These are phyloP conservation scores for Apis laboriosa DNA, from an alignment of 1,140 invertebrate species.

Conservation along the genomic window DNA sequence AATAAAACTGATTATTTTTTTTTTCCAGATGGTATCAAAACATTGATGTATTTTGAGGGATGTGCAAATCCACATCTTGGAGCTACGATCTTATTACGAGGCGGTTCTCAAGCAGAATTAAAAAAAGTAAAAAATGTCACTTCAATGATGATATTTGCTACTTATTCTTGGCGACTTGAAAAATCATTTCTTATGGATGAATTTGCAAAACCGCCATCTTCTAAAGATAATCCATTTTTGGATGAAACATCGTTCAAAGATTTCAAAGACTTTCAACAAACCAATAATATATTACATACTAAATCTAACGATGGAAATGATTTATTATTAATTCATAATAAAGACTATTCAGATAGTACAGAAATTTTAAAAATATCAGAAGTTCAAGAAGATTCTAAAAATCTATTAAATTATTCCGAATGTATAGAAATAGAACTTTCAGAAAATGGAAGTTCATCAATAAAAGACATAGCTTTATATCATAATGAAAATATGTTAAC, in stretches of 20 bases:
- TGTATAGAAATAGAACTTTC: constrained; percentile 43
- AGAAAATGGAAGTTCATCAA: constrained; percentile 14
- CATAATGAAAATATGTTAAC: constrained; percentile 49
- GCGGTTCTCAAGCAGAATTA: constrained; percentile 89
- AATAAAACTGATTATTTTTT: constrained; percentile 8
- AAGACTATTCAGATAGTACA: constrained; percentile 1
- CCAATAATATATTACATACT: constrained; percentile 20
- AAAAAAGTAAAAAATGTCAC: constrained; percentile 91
- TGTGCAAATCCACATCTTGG: constrained; percentile 91
- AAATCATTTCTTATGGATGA: constrained; percentile 94
- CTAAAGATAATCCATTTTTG: constrained; percentile 77
- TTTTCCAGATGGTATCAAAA: constrained; percentile 86
- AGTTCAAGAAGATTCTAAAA: constrained; percentile 30
- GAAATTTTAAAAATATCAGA: constrained; percentile 35
- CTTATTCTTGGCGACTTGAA: constrained; percentile 96
- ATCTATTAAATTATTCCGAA: constrained; percentile 28
- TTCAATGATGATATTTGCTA: constrained; percentile 90
- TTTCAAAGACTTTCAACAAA: constrained; percentile 47
- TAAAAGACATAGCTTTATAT: constrained; percentile 34
- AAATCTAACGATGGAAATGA: constrained; percentile 29
- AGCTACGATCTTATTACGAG: constrained; percentile 93
- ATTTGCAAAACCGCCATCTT: constrained; percentile 85
- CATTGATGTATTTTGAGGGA: constrained; percentile 96
- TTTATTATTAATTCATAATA: not conserved
- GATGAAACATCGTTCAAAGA: constrained; percentile 74